phyloP scores from a whole-genome alignment of 2,888 invertebrate genomes.

The Epistrophe grossulariae region DNA sequence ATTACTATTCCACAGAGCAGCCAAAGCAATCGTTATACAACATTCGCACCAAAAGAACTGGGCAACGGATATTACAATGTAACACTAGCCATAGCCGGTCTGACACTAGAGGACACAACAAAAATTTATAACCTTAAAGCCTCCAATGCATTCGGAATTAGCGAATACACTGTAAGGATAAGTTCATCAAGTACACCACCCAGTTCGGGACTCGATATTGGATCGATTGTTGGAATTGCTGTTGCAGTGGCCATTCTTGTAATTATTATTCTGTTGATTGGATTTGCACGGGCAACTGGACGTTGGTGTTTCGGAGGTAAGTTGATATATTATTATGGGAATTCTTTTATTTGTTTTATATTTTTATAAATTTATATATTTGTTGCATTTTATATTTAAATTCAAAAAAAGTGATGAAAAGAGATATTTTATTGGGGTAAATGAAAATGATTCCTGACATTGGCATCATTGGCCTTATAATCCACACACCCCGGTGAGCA shows the following conservation, averaged over 20 bases:
- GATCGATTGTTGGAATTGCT: slow-evolving; percentile 90
- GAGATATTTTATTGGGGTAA: too few species aligned
- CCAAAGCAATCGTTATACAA: slow-evolving; percentile 81
- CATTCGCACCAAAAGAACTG: slow-evolving; percentile 80
- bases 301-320: slow-evolving; percentile 95
- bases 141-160: slow-evolving; percentile 88
- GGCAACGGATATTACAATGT: slow-evolving; percentile 89
- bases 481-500: too few species aligned
- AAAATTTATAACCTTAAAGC: slow-evolving; percentile 88
- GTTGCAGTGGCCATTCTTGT: slow-evolving; percentile 88
- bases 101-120: slow-evolving; percentile 91
- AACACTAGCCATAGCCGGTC: slow-evolving; percentile 87
- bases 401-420: not conserved
- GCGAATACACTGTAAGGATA: slow-evolving; percentile 88
- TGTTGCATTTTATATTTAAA: slow-evolving; percentile 8
- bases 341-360: not conserved
- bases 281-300: slow-evolving; percentile 91
- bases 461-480: too few species aligned
- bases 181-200: slow-evolving; percentile 88
- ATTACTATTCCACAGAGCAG: slow-evolving; percentile 85
- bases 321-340: too few species aligned
- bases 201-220: slow-evolving; percentile 89
- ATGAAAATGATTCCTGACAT: too few species aligned
- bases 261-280: slow-evolving; percentile 87
- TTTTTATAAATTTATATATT: slow-evolving; percentile 3